phyloP scores from a whole-genome alignment of 2,113 vertebrate species.

The Peucedramus taeniatus region DNA sequence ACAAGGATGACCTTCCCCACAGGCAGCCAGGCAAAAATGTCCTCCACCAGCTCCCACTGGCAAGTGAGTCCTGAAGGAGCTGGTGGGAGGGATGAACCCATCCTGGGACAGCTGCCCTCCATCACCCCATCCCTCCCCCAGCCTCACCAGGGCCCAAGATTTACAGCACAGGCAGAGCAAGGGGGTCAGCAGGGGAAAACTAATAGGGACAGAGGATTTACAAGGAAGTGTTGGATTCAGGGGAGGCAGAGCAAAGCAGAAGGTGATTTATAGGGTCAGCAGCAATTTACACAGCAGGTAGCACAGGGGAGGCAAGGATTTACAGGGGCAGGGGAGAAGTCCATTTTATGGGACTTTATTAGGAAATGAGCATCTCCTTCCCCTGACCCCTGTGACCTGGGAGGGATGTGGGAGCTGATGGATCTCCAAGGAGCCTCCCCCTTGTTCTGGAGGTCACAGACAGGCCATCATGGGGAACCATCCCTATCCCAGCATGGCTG shows the following conservation, averaged over 20 bases:
- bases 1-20: neutral
- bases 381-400: neutral
- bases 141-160: neutral
- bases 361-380: neutral
- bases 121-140: neutral
- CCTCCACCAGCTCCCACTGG: neutral
- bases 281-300: conserved; percentile 28
- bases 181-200: neutral
- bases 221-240: neutral
- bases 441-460: neutral
- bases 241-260: neutral
- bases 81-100: neutral
- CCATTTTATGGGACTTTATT: neutral
- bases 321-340: neutral
- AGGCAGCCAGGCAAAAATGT: neutral
- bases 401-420: neutral
- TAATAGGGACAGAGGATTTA: neutral
- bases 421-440: neutral
- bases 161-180: neutral
- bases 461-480: neutral
- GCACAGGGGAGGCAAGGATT: neutral
- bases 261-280: conserved; percentile 26
- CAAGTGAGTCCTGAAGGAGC: neutral
- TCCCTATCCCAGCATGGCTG: neutral
- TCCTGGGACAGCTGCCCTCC: neutral